Base-by-base conservation (phyloP, 30 jellyfish, hydroid and myxozoan species). In the Catostylus mosaicus region DNA sequence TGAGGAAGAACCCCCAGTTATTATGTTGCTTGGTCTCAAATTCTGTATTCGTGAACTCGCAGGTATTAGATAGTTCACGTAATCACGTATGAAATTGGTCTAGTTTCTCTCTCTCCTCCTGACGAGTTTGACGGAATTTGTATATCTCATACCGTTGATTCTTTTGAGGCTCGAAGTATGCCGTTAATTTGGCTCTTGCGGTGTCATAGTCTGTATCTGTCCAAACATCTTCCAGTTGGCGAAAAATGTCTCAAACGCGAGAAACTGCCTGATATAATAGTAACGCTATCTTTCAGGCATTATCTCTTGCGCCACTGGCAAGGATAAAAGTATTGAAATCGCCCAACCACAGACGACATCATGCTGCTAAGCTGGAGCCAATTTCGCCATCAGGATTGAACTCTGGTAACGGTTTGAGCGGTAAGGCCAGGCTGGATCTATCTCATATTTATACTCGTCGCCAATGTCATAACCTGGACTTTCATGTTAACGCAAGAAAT, bases 11-110 rank as follows among this genome's bases (percentile, higher is more conserved):
- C 89, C 89, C 45, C 89, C 78, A 60, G 37, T 61, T 1, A 62
- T 33, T 1, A 78, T 78, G 89, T 63, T 78, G 70, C 61, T 78
- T 72, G 3, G 61, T 66, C 67, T 78, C 89, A 30, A 78, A 78
- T 12, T 78, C 80, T 22, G 36, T 18, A 27, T 78, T 71, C 0
- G 31, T 14, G 46, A 78, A 60, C 1, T 60, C 72, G 36, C 89
- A 78, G 57, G 29, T 52, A 3, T 20, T 27, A 10, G 89, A 43
- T 8, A 78, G 48, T 2, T 65, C 35, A 7, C 89, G 29, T 19
- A 78, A 23, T 1, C 89, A n/a, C 1, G 81, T 78, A 19, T 78
- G 71, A 38, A 43, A 78, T 10, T 62, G 69, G 47, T 78, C 89
- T 4, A 78, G 73, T 10, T 80, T 62, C 47, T 78, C 81, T 45